Evolutionary conservation across 2,113 vertebrate genomes (phyloP).

Genomic region (Dryoscopus gambensis): DNA sequence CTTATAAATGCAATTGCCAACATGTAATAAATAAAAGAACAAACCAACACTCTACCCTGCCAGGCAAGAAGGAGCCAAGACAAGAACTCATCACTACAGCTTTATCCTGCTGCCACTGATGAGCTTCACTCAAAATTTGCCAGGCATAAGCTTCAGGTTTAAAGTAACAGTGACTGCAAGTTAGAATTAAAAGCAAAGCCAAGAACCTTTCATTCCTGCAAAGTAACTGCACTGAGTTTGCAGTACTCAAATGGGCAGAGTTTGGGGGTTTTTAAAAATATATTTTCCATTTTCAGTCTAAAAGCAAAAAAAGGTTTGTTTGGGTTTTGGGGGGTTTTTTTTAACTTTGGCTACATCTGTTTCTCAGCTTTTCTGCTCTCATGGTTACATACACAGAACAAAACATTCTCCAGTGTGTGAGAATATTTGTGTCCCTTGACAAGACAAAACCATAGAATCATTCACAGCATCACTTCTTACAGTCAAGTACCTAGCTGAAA

Average conservation of each 20-base stretch:
- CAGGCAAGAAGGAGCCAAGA: slow-evolving; percentile 44
- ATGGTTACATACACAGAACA: neutral
- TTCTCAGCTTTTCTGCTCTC: neutral
- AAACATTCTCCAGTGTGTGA: neutral
- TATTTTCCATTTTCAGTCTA: neutral
- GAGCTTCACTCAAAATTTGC: slow-evolving; percentile 5
- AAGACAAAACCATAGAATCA: neutral
- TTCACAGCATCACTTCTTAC: neutral
- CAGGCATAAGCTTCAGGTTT: slow-evolving; percentile 2
- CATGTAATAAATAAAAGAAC: slow-evolving; percentile 45
- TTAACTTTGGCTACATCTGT: neutral
- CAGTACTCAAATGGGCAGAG: neutral
- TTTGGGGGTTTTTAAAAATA: neutral
- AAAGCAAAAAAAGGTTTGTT: neutral
- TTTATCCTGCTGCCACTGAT: slow-evolving; percentile 1
- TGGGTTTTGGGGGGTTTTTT: neutral
- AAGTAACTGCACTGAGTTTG: neutral
- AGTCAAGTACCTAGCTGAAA: neutral
- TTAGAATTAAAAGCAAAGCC: neutral
- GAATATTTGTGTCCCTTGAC: neutral
- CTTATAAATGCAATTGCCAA: slow-evolving; percentile 50
- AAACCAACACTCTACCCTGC: slow-evolving; percentile 15
- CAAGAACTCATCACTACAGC: neutral
- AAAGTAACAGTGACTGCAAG: neutral
- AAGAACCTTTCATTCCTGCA: neutral